A percentile compares a stretch with the other conserved stretches of the same genome.
phyloP scores from a whole-genome alignment of 2,888 invertebrate species.

The Himalopsyche tibetana region DNA sequence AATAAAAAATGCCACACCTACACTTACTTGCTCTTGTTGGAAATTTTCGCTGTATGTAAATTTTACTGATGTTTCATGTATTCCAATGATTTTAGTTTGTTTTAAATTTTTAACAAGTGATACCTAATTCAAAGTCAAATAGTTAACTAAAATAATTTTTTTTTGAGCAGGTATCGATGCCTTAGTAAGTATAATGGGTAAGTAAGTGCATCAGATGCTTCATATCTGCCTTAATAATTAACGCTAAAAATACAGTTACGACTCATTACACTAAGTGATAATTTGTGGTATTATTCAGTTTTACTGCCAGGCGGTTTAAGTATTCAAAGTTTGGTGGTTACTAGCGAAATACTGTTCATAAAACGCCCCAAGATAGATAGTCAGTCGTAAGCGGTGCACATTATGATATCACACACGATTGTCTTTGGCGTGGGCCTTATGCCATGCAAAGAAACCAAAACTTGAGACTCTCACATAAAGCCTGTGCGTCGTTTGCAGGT shows the following conservation, averaged over 20 bases:
- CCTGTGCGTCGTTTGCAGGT: background rate
- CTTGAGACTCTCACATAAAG: background rate
- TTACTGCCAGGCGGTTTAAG: slow-evolving; percentile 1
- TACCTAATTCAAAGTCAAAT: too few relatives aligned
- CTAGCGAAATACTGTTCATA: slow-evolving; percentile 11
- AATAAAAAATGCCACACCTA: too few relatives aligned
- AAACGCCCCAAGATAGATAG: slow-evolving; percentile 41
- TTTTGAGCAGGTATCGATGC: too few relatives aligned
- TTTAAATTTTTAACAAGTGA: too few relatives aligned
- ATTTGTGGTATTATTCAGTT: slow-evolving; percentile 13
- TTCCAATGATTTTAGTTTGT: too few relatives aligned
- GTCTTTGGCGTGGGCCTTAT: slow-evolving; percentile 16
- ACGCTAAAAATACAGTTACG: background rate
- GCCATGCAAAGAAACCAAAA: background rate
- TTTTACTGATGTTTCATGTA: too few relatives aligned
- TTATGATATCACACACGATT: slow-evolving; percentile 60
- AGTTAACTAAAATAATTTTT: too few relatives aligned
- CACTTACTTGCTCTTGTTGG: too few relatives aligned
- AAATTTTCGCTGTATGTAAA: too few relatives aligned
- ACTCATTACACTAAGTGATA: slow-evolving; percentile 15
- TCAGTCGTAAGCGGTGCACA: slow-evolving; percentile 45
- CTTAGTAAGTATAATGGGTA: background rate
- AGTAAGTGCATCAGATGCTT: background rate
- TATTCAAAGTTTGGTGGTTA: slow-evolving; percentile 30
- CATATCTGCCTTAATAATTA: background rate